phyloP scores from a whole-genome alignment of 1,140 invertebrate species.

The Tetranychus urticae region DNA sequence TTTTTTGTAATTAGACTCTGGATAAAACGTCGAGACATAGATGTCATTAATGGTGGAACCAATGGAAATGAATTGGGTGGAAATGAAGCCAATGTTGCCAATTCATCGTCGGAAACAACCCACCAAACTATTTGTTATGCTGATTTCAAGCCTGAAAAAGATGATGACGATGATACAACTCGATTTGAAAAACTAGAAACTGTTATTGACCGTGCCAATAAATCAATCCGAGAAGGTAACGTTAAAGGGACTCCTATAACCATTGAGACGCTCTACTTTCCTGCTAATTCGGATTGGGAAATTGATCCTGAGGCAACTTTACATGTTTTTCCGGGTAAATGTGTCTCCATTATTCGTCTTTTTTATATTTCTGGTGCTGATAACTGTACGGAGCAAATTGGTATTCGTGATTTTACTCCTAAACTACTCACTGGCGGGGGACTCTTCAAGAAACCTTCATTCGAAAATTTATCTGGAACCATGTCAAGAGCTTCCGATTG shows the following conservation, averaged over 20 bases:
- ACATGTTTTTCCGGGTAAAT: background rate
- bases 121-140: background rate
- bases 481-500: constrained; percentile 2
- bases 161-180: background rate
- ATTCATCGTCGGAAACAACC: no score
- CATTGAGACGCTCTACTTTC: constrained; percentile 4
- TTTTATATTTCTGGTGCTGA: constrained; percentile 1
- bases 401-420: constrained; percentile 6
- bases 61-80: background rate
- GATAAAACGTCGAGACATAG: no score
- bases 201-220: constrained; percentile 2
- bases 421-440: constrained; percentile 1
- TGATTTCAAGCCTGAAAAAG: constrained; percentile 3
- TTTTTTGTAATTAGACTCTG: no score
- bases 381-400: background rate
- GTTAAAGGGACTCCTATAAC: background rate
- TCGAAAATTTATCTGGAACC: constrained; percentile 1
- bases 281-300: constrained; percentile 5
- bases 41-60: background rate
- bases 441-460: constrained; percentile 7
- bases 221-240: background rate
- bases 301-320: constrained; percentile 5
- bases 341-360: constrained; percentile 3
- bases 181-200: constrained; percentile 5
- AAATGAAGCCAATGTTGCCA: background rate